Percentiles rank a stretch among this genome's conserved stretches.
These are phyloP conservation scores for Catocala nupta DNA, from an alignment of 2,888 invertebrate genomes.

Conservation along the genomic window DNA sequence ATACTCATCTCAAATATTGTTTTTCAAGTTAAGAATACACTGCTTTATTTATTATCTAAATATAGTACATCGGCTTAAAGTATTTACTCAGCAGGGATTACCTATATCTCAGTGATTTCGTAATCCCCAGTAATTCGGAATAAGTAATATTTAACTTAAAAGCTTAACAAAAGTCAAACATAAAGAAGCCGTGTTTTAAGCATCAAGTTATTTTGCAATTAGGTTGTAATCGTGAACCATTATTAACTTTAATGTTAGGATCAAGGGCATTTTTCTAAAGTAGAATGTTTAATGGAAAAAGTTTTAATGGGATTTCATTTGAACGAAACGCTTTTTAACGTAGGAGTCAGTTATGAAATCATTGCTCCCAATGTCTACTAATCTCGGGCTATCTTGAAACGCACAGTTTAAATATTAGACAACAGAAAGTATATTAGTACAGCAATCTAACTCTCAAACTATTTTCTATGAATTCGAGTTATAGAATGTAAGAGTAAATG, in stretches of 20 bases:
- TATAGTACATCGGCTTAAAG: too few species aligned
- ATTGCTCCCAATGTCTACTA: conserved; percentile 62
- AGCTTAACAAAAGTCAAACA: conserved; percentile 51
- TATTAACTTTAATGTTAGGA: conserved; percentile 72
- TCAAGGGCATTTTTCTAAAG: conserved; percentile 76
- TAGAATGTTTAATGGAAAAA: conserved; percentile 83
- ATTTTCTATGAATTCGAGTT: too few species aligned
- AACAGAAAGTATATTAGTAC: too few species aligned
- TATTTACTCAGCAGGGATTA: background rate
- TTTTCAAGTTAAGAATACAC: too few species aligned
- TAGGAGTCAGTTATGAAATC: conserved; percentile 62
- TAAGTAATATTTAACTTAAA: conserved; percentile 26
- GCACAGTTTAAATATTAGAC: background rate
- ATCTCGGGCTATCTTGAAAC: background rate
- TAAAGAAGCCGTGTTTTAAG: conserved; percentile 48
- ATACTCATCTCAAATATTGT: too few species aligned
- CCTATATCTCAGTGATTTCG: conserved; percentile 13
- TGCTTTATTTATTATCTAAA: too few species aligned
- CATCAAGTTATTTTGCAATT: conserved; percentile 63
- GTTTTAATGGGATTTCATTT: conserved; percentile 83
- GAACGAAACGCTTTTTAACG: conserved; percentile 68
- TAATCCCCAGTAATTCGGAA: conserved; percentile 19
- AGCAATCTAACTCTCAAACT: too few species aligned
- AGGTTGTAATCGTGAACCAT: conserved; percentile 67
- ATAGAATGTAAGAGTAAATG: too few species aligned